Percentiles rank a stretch among this genome's conserved stretches.
phyloP scores from a whole-genome alignment of 1,140 invertebrate species.

The Polyergus mexicanus region DNA sequence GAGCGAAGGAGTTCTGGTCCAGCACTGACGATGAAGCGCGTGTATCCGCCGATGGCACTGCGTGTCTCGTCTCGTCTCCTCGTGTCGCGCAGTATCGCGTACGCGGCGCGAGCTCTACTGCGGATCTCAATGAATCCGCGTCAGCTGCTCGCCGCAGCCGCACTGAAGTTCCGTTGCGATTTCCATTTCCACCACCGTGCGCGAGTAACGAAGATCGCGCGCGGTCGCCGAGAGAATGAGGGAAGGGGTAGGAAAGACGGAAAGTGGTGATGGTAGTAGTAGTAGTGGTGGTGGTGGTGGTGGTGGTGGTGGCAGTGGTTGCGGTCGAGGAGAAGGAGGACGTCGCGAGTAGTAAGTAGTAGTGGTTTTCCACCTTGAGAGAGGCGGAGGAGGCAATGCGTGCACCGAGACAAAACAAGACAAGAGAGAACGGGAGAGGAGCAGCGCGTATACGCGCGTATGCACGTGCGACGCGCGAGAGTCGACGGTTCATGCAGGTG shows the following conservation, averaged over 20 bases:
- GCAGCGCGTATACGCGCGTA: not conserved
- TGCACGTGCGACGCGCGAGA: conserved; percentile 26
- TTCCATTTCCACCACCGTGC: conserved; percentile 70
- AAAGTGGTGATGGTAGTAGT: conserved; percentile 47
- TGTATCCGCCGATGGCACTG: not conserved
- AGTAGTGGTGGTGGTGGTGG: conserved; percentile 18
- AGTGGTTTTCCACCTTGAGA: conserved; percentile 45
- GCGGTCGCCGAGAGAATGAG: conserved; percentile 20
- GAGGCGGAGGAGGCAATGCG: conserved; percentile 38
- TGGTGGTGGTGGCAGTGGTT: not conserved
- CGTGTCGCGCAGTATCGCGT: conserved; percentile 23
- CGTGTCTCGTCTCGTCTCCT: not conserved
- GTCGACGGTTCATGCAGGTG: conserved; percentile 12
- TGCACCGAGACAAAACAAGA: not conserved
- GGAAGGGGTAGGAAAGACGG: conserved; percentile 35
- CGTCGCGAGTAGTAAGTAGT: conserved; percentile 40
- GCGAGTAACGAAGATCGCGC: conserved; percentile 63
- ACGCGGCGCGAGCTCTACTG: conserved; percentile 50
- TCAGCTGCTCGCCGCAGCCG: conserved; percentile 79
- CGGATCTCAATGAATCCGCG: conserved; percentile 73
- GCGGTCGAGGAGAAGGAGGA: conserved; percentile 45
- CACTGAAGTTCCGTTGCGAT: conserved; percentile 77
- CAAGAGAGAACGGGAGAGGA: conserved; percentile 51
- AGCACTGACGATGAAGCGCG: not conserved
- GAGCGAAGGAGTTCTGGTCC: conserved; percentile 4